Evolutionary conservation across 2,888 invertebrate genomes (phyloP).

Genomic region (Drepanosiphum platanoidis): DNA sequence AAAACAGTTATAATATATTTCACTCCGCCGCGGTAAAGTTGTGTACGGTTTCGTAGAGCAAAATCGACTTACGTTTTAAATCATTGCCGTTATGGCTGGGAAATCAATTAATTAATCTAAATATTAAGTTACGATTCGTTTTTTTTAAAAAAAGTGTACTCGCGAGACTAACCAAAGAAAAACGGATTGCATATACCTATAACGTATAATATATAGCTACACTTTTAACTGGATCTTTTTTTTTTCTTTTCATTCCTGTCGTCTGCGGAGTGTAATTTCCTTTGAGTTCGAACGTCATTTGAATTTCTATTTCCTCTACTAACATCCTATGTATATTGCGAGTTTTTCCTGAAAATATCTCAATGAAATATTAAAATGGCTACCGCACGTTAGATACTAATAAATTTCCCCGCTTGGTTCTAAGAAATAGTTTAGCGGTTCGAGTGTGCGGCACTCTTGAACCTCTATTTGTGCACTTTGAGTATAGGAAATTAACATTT

Average conservation of each 20-base stretch:
- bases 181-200: not conserved
- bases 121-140: too few species aligned
- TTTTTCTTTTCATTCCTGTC: slow-evolving; percentile 6
- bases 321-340: slow-evolving; percentile 9
- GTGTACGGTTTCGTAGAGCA: too few species aligned
- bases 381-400: not conserved
- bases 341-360: slow-evolving; percentile 20
- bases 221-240: not conserved
- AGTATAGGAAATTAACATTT: slow-evolving; percentile 35
- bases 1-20: too few species aligned
- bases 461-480: not conserved
- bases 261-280: slow-evolving; percentile 35
- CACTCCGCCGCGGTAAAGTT: too few species aligned
- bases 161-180: not conserved
- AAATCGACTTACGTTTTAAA: too few species aligned
- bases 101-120: too few species aligned
- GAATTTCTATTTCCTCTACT: slow-evolving; percentile 56
- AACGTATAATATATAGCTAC: too few species aligned
- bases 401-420: not conserved
- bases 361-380: slow-evolving; percentile 19
- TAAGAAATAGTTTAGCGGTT: slow-evolving; percentile 28
- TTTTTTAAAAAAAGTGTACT: not conserved
- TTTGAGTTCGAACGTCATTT: slow-evolving; percentile 26
- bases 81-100: too few species aligned
- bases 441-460: not conserved